Percentiles rank a stretch among this genome's conserved stretches.
Conservation (phyloP, 2,888 invertebrate genomes). For the Pammene fasciana region DNA sequence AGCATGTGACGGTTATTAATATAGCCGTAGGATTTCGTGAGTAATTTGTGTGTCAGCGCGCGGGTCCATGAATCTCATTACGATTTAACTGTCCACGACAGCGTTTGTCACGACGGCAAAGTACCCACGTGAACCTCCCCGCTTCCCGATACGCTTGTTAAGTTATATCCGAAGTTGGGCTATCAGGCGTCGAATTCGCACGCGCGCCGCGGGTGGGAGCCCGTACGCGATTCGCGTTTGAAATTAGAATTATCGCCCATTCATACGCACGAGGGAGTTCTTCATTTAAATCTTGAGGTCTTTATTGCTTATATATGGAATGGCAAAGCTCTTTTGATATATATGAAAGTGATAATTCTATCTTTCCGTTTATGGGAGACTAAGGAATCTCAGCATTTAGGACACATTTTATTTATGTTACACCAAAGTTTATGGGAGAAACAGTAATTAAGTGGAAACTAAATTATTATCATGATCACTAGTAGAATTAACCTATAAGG, state of each 20-base stretch:
- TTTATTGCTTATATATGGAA: slow-evolving; percentile 34
- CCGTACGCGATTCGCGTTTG: slow-evolving; percentile 43
- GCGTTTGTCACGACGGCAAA: slow-evolving; percentile 60
- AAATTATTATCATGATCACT: slow-evolving; percentile 27
- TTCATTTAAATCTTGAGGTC: slow-evolving; percentile 38
- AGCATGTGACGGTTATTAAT: slow-evolving; percentile 33
- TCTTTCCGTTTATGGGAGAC: not conserved
- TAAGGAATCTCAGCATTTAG: not conserved
- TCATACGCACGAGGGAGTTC: slow-evolving; percentile 39
- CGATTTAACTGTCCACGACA: slow-evolving; percentile 63
- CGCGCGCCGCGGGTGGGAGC: slow-evolving; percentile 57
- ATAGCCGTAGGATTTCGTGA: slow-evolving; percentile 27
- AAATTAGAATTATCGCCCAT: slow-evolving; percentile 45
- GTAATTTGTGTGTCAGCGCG: slow-evolving; percentile 36
- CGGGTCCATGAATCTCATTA: slow-evolving; percentile 61
- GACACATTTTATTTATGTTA: slow-evolving; percentile 16
- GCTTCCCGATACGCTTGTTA: slow-evolving; percentile 60
- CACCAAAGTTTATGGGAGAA: slow-evolving; percentile 6
- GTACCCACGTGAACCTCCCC: slow-evolving; percentile 60
- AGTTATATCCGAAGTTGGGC: slow-evolving; percentile 57
- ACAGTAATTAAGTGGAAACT: slow-evolving; percentile 20
- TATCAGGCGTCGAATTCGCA: slow-evolving; percentile 55
- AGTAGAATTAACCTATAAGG: slow-evolving; percentile 28
- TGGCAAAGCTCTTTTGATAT: slow-evolving; percentile 7
- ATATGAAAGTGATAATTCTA: not conserved